These are phyloP conservation scores for Sanderia malayensis DNA, from an alignment of 30 jellyfish, hydroid and myxozoan genomes.

Conservation along the genomic window DNA sequence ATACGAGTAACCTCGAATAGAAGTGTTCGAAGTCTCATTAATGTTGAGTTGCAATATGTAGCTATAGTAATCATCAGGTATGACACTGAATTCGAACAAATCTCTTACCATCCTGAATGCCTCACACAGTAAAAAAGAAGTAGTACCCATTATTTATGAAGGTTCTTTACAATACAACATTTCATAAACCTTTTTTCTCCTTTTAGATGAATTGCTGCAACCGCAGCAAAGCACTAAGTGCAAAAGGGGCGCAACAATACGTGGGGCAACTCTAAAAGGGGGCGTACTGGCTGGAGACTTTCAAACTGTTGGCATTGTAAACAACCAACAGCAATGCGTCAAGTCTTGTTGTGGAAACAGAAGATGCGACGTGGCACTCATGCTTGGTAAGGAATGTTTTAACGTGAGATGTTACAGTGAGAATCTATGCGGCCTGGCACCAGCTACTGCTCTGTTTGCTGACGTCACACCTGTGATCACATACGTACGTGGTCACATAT, in stretches of 20 bases:
- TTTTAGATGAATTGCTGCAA: constrained; percentile 41
- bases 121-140: too few species aligned
- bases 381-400: constrained; percentile 90
- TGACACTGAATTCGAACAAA: too few species aligned
- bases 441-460: constrained; percentile 78
- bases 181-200: too few species aligned
- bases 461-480: constrained; percentile 85
- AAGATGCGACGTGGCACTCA: constrained; percentile 91
- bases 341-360: constrained; percentile 75
- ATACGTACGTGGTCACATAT: constrained; percentile 61
- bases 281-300: constrained; percentile 97
- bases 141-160: too few species aligned
- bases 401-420: constrained; percentile 81
- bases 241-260: constrained; percentile 76
- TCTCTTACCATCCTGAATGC: too few species aligned
- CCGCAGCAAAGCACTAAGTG: constrained; percentile 49
- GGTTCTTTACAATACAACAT: too few species aligned
- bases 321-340: constrained; percentile 82
- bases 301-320: constrained; percentile 73
- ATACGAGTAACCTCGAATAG: too few species aligned
- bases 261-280: constrained; percentile 90
- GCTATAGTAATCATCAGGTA: too few species aligned
- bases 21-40: too few species aligned
- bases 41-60: too few species aligned
- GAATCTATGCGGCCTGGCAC: constrained; percentile 85